Evolutionary conservation across 2,888 invertebrate species (phyloP).

Genomic region (Maniola hyperantus): DNA sequence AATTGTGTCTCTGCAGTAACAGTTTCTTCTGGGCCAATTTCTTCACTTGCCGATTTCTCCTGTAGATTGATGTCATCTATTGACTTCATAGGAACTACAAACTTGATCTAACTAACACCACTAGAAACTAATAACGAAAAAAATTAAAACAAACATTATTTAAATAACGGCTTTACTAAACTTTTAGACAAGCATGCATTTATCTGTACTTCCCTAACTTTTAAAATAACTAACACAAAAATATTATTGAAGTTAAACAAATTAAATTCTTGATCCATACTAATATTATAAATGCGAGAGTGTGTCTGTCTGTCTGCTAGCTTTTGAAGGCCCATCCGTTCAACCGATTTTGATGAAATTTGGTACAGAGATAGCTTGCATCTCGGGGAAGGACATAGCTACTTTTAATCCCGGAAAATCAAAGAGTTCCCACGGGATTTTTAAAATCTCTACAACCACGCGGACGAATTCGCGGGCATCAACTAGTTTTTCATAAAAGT

Average conservation of each 20-base stretch:
- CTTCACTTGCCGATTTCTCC: slow-evolving; percentile 40
- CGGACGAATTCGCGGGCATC: no score
- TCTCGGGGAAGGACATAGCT: no score
- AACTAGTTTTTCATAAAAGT: neutral
- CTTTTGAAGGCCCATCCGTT: no score
- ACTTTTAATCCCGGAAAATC: no score
- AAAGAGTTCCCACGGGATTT: no score
- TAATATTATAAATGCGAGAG: no score
- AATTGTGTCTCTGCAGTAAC: slow-evolving; percentile 48
- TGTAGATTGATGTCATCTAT: slow-evolving; percentile 43
- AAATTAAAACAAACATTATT: neutral
- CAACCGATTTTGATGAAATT: no score
- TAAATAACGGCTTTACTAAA: neutral
- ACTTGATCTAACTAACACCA: slow-evolving; percentile 22
- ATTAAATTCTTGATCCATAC: neutral
- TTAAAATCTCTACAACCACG: no score
- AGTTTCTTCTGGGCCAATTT: slow-evolving; percentile 41
- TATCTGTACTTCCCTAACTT: neutral
- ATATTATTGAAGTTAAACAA: neutral
- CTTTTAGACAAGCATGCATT: neutral
- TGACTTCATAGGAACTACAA: slow-evolving; percentile 48
- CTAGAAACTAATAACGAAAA: slow-evolving; percentile 18
- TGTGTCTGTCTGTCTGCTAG: no score
- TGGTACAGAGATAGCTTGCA: no score
- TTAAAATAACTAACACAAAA: no score